Base-by-base conservation (phyloP, 2,797 vertebrate genomes). In the Oryzias sinensis region DNA sequence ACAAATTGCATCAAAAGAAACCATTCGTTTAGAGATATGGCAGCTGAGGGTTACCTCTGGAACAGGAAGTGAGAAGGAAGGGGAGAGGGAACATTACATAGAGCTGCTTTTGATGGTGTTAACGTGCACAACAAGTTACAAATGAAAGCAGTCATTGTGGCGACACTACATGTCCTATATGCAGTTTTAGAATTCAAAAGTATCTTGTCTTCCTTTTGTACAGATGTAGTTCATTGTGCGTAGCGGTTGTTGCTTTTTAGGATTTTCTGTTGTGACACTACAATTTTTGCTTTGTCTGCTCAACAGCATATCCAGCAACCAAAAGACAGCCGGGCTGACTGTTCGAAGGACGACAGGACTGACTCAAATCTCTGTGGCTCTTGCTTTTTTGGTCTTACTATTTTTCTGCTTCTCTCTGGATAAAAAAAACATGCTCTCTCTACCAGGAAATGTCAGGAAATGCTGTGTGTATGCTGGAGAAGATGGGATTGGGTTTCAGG, bases 241-340 rank as follows among this genome's bases (percentile, higher is more conserved):
- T 63, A 68, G 4, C 24, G 5, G 8, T 22, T 49, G 72, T 74
- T 80, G 69, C 53, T 15, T 60, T 68, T 40, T 16, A 43, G 59
- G 62, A 76, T 53, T 74, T 18, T 79, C 76, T 79, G 79, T 74
- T 58, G 24, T 71, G 53, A 65, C 68, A 87, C 80, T 81, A 87
- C 80, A 83, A 81, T 61, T 49, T 40, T 66, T 15, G 8, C 57
- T 68, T 66, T 76, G 73, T 87, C 79, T 84, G 54, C 37, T 54
- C 18, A 56, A 80, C 74, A 83, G 68, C 49, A 68, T n/a, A 70
- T 84, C 79, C 67, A 55, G 64, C 74, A 82, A 79, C 59, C 52
- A 59, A 72, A 75, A 76, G 68, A 71, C 78, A 83, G 62, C 70
- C 68, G 58, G 78, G 73, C 83, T 83, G 76, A 88, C 78, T 76